phyloP scores from a whole-genome alignment of 1,140 invertebrate species.

The Zophobas morio region DNA sequence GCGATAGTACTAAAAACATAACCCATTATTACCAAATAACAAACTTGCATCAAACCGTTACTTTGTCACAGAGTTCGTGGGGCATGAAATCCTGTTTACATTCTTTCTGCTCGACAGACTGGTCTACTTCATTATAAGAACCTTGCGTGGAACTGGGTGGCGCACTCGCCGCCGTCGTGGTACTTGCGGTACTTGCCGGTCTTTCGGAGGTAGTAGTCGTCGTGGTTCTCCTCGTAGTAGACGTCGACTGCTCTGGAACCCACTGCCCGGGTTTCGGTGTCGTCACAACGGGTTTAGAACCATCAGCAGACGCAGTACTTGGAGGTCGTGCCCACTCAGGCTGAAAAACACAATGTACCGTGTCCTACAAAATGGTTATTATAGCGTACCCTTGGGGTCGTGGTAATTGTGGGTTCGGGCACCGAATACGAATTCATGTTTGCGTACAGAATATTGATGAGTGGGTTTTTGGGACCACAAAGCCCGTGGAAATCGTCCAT shows the following conservation, averaged over 20 bases:
- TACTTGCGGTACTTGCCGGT: conserved; percentile 52
- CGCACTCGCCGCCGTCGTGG: conserved; percentile 26
- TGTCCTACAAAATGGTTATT: not conserved
- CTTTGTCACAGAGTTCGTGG: conserved; percentile 76
- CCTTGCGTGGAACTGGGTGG: conserved; percentile 19
- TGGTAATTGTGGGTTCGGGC: conserved; percentile 76
- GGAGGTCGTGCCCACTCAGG: conserved; percentile 81
- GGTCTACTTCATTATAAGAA: conserved; percentile 57
- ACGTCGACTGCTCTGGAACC: conserved; percentile 59
- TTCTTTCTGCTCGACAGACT: conserved; percentile 36
- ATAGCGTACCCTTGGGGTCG: conserved; percentile 77
- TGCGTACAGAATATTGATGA: conserved; percentile 80
- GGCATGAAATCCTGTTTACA: conserved; percentile 75
- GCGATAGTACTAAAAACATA: conserved; percentile 79
- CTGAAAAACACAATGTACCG: conserved; percentile 66
- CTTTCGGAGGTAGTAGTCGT: conserved; percentile 56
- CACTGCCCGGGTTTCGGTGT: conserved; percentile 60
- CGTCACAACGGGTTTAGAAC: conserved; percentile 56
- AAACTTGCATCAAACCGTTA: conserved; percentile 63
- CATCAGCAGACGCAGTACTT: conserved; percentile 71
- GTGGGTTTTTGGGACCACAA: conserved; percentile 81
- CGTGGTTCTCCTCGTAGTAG: conserved; percentile 64
- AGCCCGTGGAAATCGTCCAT: conserved; percentile 88
- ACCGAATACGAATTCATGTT: conserved; percentile 84
- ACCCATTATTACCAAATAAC: conserved; percentile 21